Evolutionary conservation across 2,888 invertebrate species (phyloP).

Genomic region (Maniola hyperantus): DNA sequence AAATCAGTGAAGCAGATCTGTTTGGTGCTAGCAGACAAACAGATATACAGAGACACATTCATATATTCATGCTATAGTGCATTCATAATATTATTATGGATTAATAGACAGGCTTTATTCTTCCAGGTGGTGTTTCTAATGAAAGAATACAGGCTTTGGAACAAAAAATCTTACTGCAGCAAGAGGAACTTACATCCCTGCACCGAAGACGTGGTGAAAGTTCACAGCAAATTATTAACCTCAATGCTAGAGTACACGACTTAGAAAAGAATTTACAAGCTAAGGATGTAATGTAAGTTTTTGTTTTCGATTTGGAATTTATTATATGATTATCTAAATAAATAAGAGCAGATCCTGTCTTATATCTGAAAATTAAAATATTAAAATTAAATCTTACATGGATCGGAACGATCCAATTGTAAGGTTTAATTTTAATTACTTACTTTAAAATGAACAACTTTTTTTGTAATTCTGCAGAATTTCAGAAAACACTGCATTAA

Average conservation of each 20-base stretch:
- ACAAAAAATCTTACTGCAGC: conserved; percentile 92
- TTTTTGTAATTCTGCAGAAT: conserved; percentile 74
- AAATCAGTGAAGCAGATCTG: too few relatives aligned
- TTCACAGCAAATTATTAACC: conserved; percentile 95
- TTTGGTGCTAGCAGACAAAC: too few relatives aligned
- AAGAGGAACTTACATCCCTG: conserved; percentile 96
- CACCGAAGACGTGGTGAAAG: conserved; percentile 96
- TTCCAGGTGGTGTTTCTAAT: conserved; percentile 65
- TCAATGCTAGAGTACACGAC: conserved; percentile 93
- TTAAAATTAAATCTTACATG: background rate
- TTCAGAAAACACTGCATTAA: conserved; percentile 85
- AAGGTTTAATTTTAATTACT: too few relatives aligned
- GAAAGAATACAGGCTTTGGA: conserved; percentile 89
- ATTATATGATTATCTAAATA: background rate
- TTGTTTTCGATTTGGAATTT: background rate
- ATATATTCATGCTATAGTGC: too few relatives aligned
- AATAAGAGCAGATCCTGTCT: background rate
- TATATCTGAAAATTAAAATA: too few relatives aligned
- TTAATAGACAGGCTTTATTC: background rate
- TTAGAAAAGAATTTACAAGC: conserved; percentile 88
- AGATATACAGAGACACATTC: too few relatives aligned
- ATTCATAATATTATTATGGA: too few relatives aligned
- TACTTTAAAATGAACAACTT: too few relatives aligned
- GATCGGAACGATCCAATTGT: too few relatives aligned
- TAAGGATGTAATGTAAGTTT: conserved; percentile 86